Conservation (phyloP, 64 coral and sea anemone species). For the Platygyra sinensis region DNA sequence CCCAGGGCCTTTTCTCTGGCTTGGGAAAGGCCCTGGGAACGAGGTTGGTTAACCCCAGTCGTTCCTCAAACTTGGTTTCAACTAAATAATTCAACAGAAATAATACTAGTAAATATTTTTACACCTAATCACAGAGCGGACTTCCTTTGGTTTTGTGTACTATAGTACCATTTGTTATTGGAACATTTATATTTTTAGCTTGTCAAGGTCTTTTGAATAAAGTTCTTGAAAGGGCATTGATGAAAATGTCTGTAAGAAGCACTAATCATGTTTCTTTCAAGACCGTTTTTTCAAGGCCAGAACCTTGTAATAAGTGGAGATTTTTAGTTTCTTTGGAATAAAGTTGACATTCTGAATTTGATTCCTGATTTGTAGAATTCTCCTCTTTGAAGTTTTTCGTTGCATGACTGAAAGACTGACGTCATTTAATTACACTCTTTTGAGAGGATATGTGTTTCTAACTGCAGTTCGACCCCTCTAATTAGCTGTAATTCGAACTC, state of each 20-base stretch:
- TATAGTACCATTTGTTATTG: background rate
- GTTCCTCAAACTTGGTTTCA: background rate
- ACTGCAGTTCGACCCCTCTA: no score
- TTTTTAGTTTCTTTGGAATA: conserved; percentile 22
- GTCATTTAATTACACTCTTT: no score
- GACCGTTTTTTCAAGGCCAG: background rate
- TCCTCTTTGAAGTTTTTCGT: no score
- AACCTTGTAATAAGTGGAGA: background rate
- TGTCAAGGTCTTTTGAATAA: background rate
- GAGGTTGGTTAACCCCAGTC: no score
- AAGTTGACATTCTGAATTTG: background rate
- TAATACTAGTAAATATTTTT: conserved; percentile 6
- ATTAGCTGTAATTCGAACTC: no score
- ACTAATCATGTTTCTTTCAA: background rate
- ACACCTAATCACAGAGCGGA: background rate
- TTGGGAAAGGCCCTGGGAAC: no score
- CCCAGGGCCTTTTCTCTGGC: no score
- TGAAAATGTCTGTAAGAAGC: background rate
- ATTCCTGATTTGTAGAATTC: background rate
- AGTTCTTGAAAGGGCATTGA: conserved; percentile 7
- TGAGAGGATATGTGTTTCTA: no score
- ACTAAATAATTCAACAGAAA: background rate
- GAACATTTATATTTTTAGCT: background rate
- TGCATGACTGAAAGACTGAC: no score
- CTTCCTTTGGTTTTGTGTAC: background rate